Evolutionary conservation across 2,113 vertebrate genomes (phyloP).

Genomic region (Sorex araneus): DNA sequence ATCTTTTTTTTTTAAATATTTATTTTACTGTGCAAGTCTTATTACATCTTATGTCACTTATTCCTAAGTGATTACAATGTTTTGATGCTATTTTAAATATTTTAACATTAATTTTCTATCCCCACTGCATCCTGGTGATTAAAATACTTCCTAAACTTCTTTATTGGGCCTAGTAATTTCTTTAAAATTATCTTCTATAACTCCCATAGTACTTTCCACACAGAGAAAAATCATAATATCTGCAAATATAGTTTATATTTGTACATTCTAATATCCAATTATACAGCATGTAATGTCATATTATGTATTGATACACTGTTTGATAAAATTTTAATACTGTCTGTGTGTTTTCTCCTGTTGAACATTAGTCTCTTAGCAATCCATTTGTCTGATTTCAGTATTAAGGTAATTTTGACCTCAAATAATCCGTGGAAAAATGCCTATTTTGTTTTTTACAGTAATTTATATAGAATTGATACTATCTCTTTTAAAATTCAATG

Average conservation of each 20-base stretch:
- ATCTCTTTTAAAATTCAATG: too few relatives aligned
- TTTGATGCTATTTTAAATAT: neutral
- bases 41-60: neutral
- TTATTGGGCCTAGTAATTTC: neutral
- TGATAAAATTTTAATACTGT: too few relatives aligned
- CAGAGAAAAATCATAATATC: neutral
- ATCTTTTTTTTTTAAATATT: neutral
- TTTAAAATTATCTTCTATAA: neutral
- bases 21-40: neutral
- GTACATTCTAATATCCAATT: neutral
- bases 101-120: slow-evolving; percentile 15
- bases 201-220: neutral
- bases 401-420: too few relatives aligned
- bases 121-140: neutral
- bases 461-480: too few relatives aligned
- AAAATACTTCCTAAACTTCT: neutral
- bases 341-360: too few relatives aligned
- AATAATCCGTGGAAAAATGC: too few relatives aligned
- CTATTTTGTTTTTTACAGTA: too few relatives aligned
- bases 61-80: neutral
- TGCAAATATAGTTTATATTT: slow-evolving; percentile 2
- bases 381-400: too few relatives aligned
- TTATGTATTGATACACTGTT: too few relatives aligned
- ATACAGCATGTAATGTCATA: too few relatives aligned
- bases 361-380: too few relatives aligned